Percentiles rank a stretch among this genome's conserved stretches.
Evolutionary conservation across 2,888 invertebrate genomes (phyloP).

Genomic region (Hesperia comma): DNA sequence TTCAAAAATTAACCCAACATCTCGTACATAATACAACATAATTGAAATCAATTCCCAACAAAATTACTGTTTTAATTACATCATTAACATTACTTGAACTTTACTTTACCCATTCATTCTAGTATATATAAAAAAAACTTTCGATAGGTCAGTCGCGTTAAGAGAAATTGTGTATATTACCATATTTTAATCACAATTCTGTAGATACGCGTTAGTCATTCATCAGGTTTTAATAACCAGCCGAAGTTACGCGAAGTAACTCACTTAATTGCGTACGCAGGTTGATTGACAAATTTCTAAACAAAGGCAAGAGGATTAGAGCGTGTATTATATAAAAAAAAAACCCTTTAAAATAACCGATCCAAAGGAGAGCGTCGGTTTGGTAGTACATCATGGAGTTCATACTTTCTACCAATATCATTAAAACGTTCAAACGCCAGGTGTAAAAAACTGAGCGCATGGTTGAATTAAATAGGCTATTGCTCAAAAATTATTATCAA

Average conservation of each 20-base stretch:
- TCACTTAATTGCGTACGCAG: conserved; percentile 26
- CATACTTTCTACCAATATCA: conserved; percentile 35
- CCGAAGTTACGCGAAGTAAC: conserved; percentile 29
- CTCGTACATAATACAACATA: no score
- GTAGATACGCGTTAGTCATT: conserved; percentile 17
- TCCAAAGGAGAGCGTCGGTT: conserved; percentile 32
- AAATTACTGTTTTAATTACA: no score
- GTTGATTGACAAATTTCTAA: conserved; percentile 28
- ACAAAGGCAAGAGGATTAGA: conserved; percentile 31
- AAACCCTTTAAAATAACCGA: conserved; percentile 17
- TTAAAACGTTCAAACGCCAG: conserved; percentile 33
- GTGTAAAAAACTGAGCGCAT: conserved; percentile 34
- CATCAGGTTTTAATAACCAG: conserved; percentile 24
- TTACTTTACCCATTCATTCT: no score
- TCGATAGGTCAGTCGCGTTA: not conserved
- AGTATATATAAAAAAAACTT: conserved; percentile 1
- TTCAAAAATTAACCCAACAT: no score
- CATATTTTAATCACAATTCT: conserved; percentile 19
- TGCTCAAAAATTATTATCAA: conserved; percentile 35
- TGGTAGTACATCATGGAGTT: conserved; percentile 26
- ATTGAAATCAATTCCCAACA: no score
- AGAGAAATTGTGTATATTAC: conserved; percentile 20
- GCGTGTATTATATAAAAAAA: conserved; percentile 9
- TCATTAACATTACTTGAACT: no score
- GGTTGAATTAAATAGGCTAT: conserved; percentile 34